Conservation (phyloP, 2,888 invertebrate genomes). For the Subacronicta megacephala region DNA sequence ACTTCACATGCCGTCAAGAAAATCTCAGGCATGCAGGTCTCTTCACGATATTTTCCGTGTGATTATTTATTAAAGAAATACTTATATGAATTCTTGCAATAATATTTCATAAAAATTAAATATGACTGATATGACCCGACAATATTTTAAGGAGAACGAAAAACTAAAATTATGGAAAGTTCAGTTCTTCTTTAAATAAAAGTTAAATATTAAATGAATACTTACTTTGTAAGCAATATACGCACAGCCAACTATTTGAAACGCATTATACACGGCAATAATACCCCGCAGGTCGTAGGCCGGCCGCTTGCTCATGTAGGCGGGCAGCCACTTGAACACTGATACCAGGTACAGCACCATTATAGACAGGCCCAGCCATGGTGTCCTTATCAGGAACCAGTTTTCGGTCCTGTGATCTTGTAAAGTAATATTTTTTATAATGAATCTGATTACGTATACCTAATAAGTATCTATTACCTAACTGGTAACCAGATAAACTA, state of each 20-base stretch:
- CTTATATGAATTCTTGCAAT: no score
- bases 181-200: no score
- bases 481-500: neutral
- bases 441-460: neutral
- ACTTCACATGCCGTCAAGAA: no score
- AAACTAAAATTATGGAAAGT: no score
- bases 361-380: slow-evolving; percentile 91
- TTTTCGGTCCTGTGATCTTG: slow-evolving; percentile 91
- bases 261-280: slow-evolving; percentile 91
- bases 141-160: no score
- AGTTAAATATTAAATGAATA: no score
- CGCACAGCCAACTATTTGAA: slow-evolving; percentile 91
- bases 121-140: no score
- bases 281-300: slow-evolving; percentile 91
- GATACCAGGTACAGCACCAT: slow-evolving; percentile 91
- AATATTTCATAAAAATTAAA: no score
- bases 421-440: slow-evolving; percentile 29
- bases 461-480: no score
- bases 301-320: slow-evolving; percentile 91
- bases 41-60: no score
- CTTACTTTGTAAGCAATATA: slow-evolving; percentile 90
- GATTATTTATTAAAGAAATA: no score
- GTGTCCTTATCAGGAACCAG: slow-evolving; percentile 92
- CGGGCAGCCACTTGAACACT: slow-evolving; percentile 92
- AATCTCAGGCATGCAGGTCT: no score